These are phyloP conservation scores for Lithophane ornitopus DNA, from an alignment of 2,888 invertebrate species.

Conservation along the genomic window DNA sequence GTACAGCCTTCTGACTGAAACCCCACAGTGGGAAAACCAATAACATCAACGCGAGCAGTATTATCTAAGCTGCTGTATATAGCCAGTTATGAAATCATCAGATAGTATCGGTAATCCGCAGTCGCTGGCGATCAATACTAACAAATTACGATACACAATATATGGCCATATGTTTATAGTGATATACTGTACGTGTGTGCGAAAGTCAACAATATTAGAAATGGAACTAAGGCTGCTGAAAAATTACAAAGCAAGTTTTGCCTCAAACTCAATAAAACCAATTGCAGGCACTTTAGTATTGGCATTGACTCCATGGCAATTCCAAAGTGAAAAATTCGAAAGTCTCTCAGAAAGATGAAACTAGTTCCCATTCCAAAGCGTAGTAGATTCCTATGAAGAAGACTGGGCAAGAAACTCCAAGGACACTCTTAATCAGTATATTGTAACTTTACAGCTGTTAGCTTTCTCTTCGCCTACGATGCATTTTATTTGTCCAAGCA, in stretches of 20 bases:
- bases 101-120: constrained; percentile 50
- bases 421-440: not conserved
- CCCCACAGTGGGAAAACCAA: constrained; percentile 5
- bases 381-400: not conserved
- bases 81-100: constrained; percentile 39
- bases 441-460: not conserved
- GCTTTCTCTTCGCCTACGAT: constrained; percentile 19
- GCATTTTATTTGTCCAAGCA: constrained; percentile 35
- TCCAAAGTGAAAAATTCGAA: too few species aligned
- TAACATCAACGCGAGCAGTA: constrained; percentile 26
- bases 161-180: constrained; percentile 31
- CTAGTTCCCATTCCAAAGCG: not conserved
- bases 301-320: not conserved
- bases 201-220: constrained; percentile 46
- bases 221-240: constrained; percentile 11
- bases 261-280: not conserved
- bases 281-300: not conserved
- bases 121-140: constrained; percentile 52
- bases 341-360: not conserved
- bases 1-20: not conserved
- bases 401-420: not conserved
- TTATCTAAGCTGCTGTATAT: constrained; percentile 27
- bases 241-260: constrained; percentile 4
- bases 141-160: constrained; percentile 42
- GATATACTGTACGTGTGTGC: constrained; percentile 25